Evolutionary conservation across 1,140 invertebrate genomes (phyloP).

Genomic region (Diabrotica virgifera): DNA sequence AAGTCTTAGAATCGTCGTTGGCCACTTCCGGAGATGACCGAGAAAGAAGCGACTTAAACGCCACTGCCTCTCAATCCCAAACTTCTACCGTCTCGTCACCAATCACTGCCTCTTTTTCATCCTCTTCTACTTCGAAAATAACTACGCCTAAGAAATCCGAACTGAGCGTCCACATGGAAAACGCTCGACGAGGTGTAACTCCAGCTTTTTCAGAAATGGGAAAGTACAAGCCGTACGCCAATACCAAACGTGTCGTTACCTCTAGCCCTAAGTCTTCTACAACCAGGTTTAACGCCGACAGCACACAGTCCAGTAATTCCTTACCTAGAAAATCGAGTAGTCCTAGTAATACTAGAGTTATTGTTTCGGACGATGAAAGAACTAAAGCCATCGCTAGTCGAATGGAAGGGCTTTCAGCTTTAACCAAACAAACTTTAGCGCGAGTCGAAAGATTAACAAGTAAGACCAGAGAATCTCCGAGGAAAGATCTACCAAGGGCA

Average conservation of each 20-base stretch:
- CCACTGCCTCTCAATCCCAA: slow-evolving; percentile 34
- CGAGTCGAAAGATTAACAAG: slow-evolving; percentile 61
- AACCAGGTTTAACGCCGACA: background rate
- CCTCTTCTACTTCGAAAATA: slow-evolving; percentile 24
- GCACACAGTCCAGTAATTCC: background rate
- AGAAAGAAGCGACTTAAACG: slow-evolving; percentile 27
- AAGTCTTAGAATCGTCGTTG: slow-evolving; percentile 36
- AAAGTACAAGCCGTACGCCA: slow-evolving; percentile 32
- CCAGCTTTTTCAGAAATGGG: slow-evolving; percentile 35
- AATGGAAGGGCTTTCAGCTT: slow-evolving; percentile 62
- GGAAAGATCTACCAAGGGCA: slow-evolving; percentile 15
- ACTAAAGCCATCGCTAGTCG: slow-evolving; percentile 56
- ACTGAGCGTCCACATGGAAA: slow-evolving; percentile 48
- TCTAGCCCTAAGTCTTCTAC: slow-evolving; percentile 29
- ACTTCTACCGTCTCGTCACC: slow-evolving; percentile 24
- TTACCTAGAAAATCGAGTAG: background rate
- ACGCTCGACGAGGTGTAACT: slow-evolving; percentile 41
- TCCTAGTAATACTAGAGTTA: background rate
- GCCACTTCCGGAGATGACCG: slow-evolving; percentile 24
- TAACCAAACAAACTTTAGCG: slow-evolving; percentile 66
- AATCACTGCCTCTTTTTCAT: slow-evolving; percentile 35
- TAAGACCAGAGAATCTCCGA: slow-evolving; percentile 43
- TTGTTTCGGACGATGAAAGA: slow-evolving; percentile 39
- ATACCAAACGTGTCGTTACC: slow-evolving; percentile 26
- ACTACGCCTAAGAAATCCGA: slow-evolving; percentile 36